phyloP scores from a whole-genome alignment of 2,113 vertebrate genomes.

The Pipa parva region DNA sequence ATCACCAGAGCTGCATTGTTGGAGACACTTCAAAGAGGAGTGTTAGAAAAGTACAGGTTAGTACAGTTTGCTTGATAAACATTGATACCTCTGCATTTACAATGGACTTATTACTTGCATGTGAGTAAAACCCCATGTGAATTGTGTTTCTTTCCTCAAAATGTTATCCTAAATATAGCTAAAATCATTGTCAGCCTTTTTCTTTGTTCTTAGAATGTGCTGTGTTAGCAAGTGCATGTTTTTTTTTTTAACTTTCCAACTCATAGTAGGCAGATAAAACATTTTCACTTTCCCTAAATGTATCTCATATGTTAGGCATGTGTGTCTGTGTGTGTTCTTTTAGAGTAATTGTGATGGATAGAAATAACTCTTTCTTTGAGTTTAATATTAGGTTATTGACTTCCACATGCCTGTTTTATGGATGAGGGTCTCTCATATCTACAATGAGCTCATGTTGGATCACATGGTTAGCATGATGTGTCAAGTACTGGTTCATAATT shows the following conservation, averaged over 20 bases:
- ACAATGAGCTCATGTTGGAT: conserved; percentile 38
- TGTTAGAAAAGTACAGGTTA: no score
- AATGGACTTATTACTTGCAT: no score
- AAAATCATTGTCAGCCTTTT: no score
- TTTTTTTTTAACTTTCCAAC: background rate
- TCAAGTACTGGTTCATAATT: conserved; percentile 26
- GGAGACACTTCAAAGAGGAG: no score
- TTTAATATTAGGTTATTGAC: conserved; percentile 14
- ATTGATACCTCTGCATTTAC: no score
- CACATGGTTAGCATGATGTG: conserved; percentile 19
- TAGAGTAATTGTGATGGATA: conserved; percentile 17
- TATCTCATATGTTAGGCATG: conserved; percentile 34
- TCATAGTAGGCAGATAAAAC: conserved; percentile 16
- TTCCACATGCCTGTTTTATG: conserved; percentile 6
- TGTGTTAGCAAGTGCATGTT: conserved; percentile 5
- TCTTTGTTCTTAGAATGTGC: conserved; percentile 16
- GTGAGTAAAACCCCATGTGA: no score
- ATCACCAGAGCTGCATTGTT: no score
- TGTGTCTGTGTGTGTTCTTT: conserved; percentile 40
- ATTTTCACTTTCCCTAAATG: conserved; percentile 40
- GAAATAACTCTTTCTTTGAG: conserved; percentile 33
- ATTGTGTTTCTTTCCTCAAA: no score
- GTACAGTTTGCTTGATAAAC: no score
- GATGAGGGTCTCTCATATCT: conserved; percentile 11
- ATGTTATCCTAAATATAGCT: no score